These are phyloP conservation scores for Periplaneta americana DNA, from an alignment of 1,140 invertebrate species.

Conservation along the genomic window DNA sequence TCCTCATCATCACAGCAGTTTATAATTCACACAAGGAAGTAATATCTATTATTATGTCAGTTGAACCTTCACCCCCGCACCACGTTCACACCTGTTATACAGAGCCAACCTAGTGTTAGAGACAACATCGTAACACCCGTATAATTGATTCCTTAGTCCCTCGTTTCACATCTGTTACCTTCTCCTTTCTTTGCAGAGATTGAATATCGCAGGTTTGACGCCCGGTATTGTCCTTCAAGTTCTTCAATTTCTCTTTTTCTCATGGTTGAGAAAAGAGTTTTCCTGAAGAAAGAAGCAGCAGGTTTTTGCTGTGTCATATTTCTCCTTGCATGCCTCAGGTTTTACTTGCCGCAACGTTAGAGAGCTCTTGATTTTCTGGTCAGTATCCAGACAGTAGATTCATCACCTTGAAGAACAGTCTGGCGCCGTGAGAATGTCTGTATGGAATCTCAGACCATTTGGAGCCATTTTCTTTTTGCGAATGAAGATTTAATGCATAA, in stretches of 20 bases:
- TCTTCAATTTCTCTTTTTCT: background rate
- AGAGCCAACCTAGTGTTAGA: no score
- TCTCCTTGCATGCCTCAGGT: background rate
- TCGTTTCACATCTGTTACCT: background rate
- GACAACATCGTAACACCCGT: no score
- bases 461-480: background rate
- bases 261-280: background rate
- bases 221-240: background rate
- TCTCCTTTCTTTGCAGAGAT: background rate
- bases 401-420: background rate
- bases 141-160: background rate
- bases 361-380: background rate
- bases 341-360: background rate
- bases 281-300: background rate
- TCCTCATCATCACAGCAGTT: no score
- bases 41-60: no score
- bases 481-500: background rate
- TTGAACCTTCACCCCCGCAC: no score
- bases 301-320: background rate
- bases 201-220: background rate
- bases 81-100: no score
- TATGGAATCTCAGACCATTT: background rate
- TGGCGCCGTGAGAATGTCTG: background rate
- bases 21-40: no score
- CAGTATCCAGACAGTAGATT: background rate